Evolutionary conservation across 2,113 vertebrate genomes (phyloP), one percentile per base, ranked within the genome.

Genomic region (Pipra filicauda): DNA sequence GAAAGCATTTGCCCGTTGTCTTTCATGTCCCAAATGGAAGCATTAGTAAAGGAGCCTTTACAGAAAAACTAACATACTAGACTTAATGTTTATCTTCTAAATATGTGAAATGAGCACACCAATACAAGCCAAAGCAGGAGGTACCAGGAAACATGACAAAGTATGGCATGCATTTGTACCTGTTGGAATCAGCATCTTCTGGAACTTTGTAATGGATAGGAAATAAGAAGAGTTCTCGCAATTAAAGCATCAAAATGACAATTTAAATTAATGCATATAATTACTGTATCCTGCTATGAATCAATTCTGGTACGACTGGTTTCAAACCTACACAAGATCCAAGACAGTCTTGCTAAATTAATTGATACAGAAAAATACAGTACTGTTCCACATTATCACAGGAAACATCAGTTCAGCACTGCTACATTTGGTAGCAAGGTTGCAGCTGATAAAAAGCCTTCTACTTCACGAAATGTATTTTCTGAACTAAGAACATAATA

Each of bases 81-180:
- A 39, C 7, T 37, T 82, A 39, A 30, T 1, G 2, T 8, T 73
- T 4, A 27, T 9, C 28, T 54, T 81, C 0, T 15, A 64, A 57
- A 18, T 61, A 66, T 1, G 2, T 13, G 17, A 89, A 81, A 69
- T 33, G 15, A 69, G 6, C 24, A 26, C 26, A 93, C 17, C 9
- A 71, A 76, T 26, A 85, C 3, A 69, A 54, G 9, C 19, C 48
- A 52, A 74, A 52, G 10, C 9, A 82, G 19, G 41, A 85, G 3
- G 2, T 33, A n/a, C 5, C 21, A 78, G 15, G 9, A 81, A 85
- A 72, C 0, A 1, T 1, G 2, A 16, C n/a, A 37, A 23, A 58
- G 11, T 22, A 46, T 8, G 2, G 17, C 5, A 23, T 5, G 2
- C 1, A 31, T 6, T 10, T 12, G 0, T 22, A 52, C n/a, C 59